Evolutionary conservation across 2,113 vertebrate species (phyloP).

Genomic region (Glaucidium brasilianum): DNA sequence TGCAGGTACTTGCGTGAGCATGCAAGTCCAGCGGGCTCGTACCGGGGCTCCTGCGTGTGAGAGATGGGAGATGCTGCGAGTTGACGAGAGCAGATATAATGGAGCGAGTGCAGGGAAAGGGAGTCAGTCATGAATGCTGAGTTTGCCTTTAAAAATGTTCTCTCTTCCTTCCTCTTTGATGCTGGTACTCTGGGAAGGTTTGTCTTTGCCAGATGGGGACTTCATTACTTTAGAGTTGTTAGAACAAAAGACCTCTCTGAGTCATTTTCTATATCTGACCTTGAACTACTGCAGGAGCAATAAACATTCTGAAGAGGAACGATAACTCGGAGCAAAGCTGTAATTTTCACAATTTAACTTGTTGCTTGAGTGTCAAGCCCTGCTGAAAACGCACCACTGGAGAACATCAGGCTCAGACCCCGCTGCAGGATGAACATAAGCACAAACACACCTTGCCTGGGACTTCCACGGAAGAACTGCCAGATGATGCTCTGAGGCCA

Average conservation of each 20-base stretch:
- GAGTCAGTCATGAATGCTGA: not conserved
- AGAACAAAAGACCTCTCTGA: not conserved
- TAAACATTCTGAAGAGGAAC: not conserved
- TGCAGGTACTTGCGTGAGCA: not conserved
- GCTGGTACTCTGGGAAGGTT: not conserved
- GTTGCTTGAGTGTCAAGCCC: not conserved
- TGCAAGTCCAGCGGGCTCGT: not conserved
- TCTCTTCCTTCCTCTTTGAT: not conserved
- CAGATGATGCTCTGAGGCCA: not conserved
- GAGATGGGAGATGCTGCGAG: not conserved
- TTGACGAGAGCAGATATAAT: accelerated
- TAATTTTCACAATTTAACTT: not conserved
- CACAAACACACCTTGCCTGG: not conserved
- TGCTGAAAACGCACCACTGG: accelerated
- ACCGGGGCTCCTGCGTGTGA: not conserved
- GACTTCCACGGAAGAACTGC: not conserved
- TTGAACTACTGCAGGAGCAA: constrained; percentile 1
- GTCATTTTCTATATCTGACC: not conserved
- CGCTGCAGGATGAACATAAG: not conserved
- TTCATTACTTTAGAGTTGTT: not conserved
- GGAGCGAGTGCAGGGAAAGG: not conserved
- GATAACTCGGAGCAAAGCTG: not conserved
- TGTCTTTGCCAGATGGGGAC: not conserved
- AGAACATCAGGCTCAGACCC: not conserved
- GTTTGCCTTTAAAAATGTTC: not conserved